Percentiles rank a stretch among this genome's conserved stretches.
Evolutionary conservation across 2,113 vertebrate genomes (phyloP).

Genomic region (Natator depressus): DNA sequence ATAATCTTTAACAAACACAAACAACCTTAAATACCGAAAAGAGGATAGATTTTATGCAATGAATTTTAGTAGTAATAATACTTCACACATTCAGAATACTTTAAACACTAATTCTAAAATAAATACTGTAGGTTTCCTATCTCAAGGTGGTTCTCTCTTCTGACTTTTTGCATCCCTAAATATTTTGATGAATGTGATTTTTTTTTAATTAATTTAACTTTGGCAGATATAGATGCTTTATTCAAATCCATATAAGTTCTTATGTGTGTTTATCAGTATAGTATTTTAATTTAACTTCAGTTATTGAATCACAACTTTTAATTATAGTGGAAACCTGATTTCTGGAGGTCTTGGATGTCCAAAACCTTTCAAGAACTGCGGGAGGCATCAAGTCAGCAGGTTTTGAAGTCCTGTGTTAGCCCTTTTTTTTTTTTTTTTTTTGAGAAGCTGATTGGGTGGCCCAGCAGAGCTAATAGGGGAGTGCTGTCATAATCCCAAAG

Average conservation of each 20-base stretch:
- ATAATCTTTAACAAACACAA: neutral
- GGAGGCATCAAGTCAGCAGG: neutral
- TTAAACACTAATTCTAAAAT: neutral
- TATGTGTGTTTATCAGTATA: neutral
- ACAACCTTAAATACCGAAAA: neutral
- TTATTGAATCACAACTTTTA: neutral
- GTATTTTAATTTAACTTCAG: neutral
- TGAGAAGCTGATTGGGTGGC: neutral
- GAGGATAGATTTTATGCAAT: neutral
- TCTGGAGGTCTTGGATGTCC: neutral
- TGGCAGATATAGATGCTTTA: neutral
- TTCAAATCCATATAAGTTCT: neutral
- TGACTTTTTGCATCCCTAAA: neutral
- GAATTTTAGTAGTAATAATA: neutral
- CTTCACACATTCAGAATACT: neutral
- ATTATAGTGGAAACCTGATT: neutral
- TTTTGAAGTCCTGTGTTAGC: neutral
- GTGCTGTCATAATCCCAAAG: neutral
- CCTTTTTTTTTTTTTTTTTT: neutral
- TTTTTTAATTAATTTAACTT: neutral
- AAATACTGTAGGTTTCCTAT: neutral
- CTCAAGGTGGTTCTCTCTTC: neutral
- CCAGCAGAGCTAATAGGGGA: neutral
- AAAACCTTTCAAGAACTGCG: neutral
- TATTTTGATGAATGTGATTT: neutral